Percentiles rank a stretch among this genome's conserved stretches.
Evolutionary conservation across 2,888 invertebrate genomes (phyloP).

Genomic region (Eupithecia insigniata): DNA sequence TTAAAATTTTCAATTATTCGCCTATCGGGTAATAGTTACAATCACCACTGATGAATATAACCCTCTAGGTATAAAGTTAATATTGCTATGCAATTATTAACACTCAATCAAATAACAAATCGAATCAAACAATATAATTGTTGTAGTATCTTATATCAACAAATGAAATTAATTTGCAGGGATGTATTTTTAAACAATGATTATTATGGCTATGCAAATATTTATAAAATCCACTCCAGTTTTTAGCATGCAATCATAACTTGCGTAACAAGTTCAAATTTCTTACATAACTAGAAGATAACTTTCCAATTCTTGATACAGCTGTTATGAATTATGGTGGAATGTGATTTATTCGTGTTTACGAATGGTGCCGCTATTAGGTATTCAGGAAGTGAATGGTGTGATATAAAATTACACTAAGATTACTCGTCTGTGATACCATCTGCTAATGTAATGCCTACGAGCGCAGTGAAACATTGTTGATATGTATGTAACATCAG

Average conservation of each 20-base stretch:
- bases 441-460: slow-evolving; percentile 4
- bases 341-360: slow-evolving; percentile 26
- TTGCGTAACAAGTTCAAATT: slow-evolving; percentile 44
- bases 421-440: neutral
- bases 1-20: neutral
- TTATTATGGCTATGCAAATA: slow-evolving; percentile 41
- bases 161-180: slow-evolving; percentile 7
- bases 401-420: slow-evolving; percentile 4
- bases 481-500: slow-evolving; percentile 1
- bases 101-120: neutral
- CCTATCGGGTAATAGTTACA: neutral
- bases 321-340: slow-evolving; percentile 23
- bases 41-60: neutral
- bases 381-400: slow-evolving; percentile 23
- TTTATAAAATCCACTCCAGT: slow-evolving; percentile 42
- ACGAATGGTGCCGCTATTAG: slow-evolving; percentile 11
- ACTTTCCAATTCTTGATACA: slow-evolving; percentile 42
- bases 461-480: neutral
- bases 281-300: slow-evolving; percentile 39
- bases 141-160: slow-evolving; percentile 18
- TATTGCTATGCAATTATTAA: neutral
- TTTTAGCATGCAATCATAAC: slow-evolving; percentile 39
- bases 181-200: slow-evolving; percentile 12
- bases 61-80: neutral
- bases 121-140: slow-evolving; percentile 24